These are phyloP conservation scores for Acipenser transmontanus DNA, from an alignment of 2,797 vertebrate genomes.

Conservation along the genomic window DNA sequence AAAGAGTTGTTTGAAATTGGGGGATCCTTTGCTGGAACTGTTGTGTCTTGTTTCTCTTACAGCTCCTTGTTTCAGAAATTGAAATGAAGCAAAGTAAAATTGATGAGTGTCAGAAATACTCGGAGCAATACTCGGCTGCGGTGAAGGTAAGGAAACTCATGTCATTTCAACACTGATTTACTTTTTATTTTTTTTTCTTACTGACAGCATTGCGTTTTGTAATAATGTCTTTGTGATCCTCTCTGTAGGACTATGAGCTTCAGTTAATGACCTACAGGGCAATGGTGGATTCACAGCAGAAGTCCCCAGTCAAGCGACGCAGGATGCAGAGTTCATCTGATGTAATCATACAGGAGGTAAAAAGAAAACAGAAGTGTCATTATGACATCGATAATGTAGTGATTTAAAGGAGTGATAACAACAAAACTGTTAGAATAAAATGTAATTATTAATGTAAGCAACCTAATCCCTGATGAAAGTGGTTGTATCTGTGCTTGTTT, in stretches of 20 bases:
- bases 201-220: neutral
- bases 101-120: slow-evolving; percentile 94
- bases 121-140: slow-evolving; percentile 84
- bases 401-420: too few species aligned
- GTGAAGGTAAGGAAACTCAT: slow-evolving; percentile 70
- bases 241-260: slow-evolving; percentile 84
- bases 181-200: too few species aligned
- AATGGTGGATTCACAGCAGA: slow-evolving; percentile 96
- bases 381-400: too few species aligned
- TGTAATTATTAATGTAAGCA: too few species aligned
- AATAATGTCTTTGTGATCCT: neutral
- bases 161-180: too few species aligned
- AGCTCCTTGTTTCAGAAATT: slow-evolving; percentile 90
- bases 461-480: too few species aligned
- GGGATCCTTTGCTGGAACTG: too few species aligned
- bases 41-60: slow-evolving; percentile 19
- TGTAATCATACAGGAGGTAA: slow-evolving; percentile 88
- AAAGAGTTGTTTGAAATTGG: too few species aligned
- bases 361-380: too few species aligned
- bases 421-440: too few species aligned
- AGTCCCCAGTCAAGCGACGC: slow-evolving; percentile 91
- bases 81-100: slow-evolving; percentile 89
- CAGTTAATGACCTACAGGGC: slow-evolving; percentile 97
- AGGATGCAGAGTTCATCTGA: slow-evolving; percentile 90
- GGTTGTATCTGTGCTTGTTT: too few species aligned